These are phyloP conservation scores for Automeris io DNA, from an alignment of 2,888 invertebrate species.

Conservation along the genomic window DNA sequence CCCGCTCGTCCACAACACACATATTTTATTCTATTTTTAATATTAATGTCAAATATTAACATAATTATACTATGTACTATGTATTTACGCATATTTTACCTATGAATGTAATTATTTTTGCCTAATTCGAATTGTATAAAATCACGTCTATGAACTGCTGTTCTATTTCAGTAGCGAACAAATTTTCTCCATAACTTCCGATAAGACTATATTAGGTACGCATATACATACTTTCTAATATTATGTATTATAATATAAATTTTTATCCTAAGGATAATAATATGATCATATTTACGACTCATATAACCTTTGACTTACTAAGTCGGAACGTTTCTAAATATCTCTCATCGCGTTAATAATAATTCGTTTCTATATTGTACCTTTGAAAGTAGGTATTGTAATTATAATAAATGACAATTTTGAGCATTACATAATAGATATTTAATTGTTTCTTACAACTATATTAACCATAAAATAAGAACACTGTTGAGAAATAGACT, in stretches of 20 bases:
- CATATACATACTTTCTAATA: conserved; percentile 74
- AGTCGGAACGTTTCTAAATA: conserved; percentile 71
- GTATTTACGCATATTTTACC: conserved; percentile 66
- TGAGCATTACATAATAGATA: conserved; percentile 75
- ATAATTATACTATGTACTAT: conserved; percentile 71
- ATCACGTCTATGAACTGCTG: conserved; percentile 69
- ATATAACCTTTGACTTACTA: conserved; percentile 65
- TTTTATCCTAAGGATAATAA: conserved; percentile 75
- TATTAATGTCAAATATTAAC: conserved; percentile 76
- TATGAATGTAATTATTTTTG: conserved; percentile 75
- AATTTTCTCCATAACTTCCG: conserved; percentile 70
- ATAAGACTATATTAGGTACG: conserved; percentile 73
- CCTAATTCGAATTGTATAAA: conserved; percentile 77
- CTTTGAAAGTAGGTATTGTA: conserved; percentile 75
- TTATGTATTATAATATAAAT: conserved; percentile 72
- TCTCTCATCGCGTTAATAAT: conserved; percentile 73
- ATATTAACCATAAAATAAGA: conserved; percentile 73
- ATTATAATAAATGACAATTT: conserved; percentile 74
- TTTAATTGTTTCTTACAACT: conserved; percentile 75
- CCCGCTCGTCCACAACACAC: conserved; percentile 71
- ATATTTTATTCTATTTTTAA: conserved; percentile 77
- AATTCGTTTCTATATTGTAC: conserved; percentile 74
- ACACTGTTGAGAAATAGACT: conserved; percentile 66
- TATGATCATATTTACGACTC: conserved; percentile 69
- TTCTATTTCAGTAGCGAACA: conserved; percentile 68